Conservation (phyloP, 2,113 vertebrate genomes). For the Motacilla tschutschensis region DNA sequence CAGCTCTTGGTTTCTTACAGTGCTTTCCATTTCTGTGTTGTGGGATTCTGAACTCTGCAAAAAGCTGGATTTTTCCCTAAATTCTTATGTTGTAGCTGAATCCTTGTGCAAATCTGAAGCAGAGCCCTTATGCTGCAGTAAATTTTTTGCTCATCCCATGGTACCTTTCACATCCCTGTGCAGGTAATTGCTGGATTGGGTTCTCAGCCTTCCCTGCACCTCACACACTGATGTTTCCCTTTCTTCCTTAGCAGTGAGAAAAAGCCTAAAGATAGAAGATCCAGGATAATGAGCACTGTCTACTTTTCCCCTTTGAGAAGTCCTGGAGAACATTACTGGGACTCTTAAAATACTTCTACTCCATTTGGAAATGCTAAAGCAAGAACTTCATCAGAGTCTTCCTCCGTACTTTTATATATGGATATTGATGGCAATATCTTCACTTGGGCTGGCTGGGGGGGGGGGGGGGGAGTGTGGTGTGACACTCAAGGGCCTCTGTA, state of each 20-base stretch:
- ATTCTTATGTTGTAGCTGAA: neutral
- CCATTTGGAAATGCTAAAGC: neutral
- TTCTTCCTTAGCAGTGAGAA: neutral
- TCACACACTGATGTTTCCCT: neutral
- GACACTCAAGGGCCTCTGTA: neutral
- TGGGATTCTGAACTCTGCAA: neutral
- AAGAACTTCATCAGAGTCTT: neutral
- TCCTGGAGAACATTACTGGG: neutral
- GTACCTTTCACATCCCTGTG: neutral
- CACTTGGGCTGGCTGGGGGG: rapidly evolving
- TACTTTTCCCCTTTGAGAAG: neutral
- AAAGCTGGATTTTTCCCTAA: neutral
- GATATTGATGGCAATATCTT: neutral
- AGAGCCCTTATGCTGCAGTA: neutral
- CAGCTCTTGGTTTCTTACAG: neutral
- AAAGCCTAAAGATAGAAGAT: neutral
- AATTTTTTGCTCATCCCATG: neutral
- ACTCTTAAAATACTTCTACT: neutral
- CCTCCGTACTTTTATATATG: neutral
- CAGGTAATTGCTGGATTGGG: neutral
- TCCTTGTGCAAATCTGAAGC: neutral
- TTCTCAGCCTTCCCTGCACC: neutral
- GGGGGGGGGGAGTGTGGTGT: too few species aligned
- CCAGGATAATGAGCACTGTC: neutral
- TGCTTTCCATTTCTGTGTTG: rapidly evolving